Evolutionary conservation across 2,888 invertebrate genomes (phyloP).

Genomic region (Leptinotarsa haldemani): DNA sequence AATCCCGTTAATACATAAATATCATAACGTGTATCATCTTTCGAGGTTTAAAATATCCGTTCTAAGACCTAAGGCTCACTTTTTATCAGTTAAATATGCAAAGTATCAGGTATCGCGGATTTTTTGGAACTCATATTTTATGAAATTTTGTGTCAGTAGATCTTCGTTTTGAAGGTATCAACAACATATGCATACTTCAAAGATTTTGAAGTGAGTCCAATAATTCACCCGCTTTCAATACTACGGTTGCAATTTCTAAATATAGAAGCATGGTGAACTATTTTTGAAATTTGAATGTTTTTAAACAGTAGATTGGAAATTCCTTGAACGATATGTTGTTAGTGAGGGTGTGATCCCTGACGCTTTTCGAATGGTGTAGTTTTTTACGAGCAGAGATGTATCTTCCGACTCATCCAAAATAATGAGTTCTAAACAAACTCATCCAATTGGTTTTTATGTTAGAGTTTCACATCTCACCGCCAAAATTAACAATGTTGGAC

Average conservation of each 20-base stretch:
- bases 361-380: conserved; percentile 19
- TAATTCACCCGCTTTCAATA: background rate
- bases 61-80: background rate
- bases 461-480: no score
- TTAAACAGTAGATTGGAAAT: conserved; percentile 7
- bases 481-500: no score
- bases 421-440: conserved; percentile 15
- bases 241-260: conserved; percentile 6
- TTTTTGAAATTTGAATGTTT: conserved; percentile 11
- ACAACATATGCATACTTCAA: no score
- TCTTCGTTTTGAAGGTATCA: no score
- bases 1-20: conserved; percentile 12
- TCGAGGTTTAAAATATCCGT: background rate
- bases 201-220: background rate
- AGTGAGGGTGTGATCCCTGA: conserved; percentile 19
- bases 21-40: conserved; percentile 13
- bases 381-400: conserved; percentile 5
- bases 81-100: background rate
- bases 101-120: conserved; percentile 1
- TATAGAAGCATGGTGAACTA: background rate
- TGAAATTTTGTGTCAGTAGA: background rate
- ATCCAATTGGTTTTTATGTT: background rate
- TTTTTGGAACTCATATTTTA: conserved; percentile 11
- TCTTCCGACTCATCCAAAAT: background rate
- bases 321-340: conserved; percentile 21